Conservation (phyloP, 2,113 vertebrate species). For the Cyprinodon variegatus region DNA sequence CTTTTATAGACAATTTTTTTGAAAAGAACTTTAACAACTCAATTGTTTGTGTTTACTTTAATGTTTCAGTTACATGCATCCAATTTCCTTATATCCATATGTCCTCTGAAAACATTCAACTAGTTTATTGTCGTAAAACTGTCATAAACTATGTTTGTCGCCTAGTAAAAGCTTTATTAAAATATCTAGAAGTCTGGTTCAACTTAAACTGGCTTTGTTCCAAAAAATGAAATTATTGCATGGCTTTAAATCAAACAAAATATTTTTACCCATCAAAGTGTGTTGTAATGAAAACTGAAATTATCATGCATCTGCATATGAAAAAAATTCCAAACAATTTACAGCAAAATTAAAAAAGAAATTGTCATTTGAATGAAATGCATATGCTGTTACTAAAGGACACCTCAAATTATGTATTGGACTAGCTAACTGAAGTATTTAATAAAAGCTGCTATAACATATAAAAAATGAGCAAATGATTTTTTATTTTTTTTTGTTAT, state of each 20-base stretch:
- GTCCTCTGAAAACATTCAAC: slow-evolving; percentile 11
- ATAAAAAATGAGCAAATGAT: slow-evolving; percentile 23
- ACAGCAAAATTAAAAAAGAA: slow-evolving; percentile 24
- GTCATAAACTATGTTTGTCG: slow-evolving; percentile 40
- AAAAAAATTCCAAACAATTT: slow-evolving; percentile 5
- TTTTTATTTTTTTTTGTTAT: slow-evolving; percentile 16
- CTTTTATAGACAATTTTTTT: slow-evolving; percentile 21
- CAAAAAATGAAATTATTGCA: slow-evolving; percentile 50
- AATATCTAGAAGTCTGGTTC: slow-evolving; percentile 28
- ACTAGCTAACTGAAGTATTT: slow-evolving; percentile 25
- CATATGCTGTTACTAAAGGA: slow-evolving; percentile 19
- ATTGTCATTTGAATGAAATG: slow-evolving; percentile 7
- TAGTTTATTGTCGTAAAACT: slow-evolving; percentile 12
- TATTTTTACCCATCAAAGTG: slow-evolving; percentile 27
- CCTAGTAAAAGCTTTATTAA: slow-evolving; percentile 46
- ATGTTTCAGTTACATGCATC: slow-evolving; percentile 1
- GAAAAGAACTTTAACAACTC: slow-evolving; percentile 10
- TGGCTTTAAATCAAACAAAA: slow-evolving; percentile 46
- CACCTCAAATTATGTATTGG: slow-evolving; percentile 23
- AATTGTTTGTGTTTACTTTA: slow-evolving; percentile 12
- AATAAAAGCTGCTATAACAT: slow-evolving; percentile 7
- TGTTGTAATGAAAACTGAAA: slow-evolving; percentile 33
- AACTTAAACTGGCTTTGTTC: slow-evolving; percentile 41
- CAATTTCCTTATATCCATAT: slow-evolving; percentile 2
- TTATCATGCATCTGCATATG: slow-evolving; percentile 41